Base-by-base conservation (phyloP, 2,113 vertebrate genomes). In the Poeciliopsis turrubarensis region DNA sequence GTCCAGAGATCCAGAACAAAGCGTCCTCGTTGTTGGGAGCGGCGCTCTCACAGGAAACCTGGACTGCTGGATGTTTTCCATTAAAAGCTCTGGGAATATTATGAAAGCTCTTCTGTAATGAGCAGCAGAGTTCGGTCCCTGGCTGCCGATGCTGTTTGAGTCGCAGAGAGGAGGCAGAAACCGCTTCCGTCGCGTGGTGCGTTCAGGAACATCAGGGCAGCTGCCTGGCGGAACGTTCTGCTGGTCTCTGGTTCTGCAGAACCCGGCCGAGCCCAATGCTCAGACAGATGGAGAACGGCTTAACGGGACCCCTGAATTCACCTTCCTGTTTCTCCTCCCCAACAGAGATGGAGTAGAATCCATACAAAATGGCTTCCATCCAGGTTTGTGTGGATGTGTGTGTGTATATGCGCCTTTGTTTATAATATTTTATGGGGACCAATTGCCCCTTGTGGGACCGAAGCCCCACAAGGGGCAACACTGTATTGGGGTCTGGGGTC, bases 341-440 rank as follows among this genome's bases (percentile, higher is more conserved):
- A 82, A 67, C 67, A 89, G 76, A 69, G 69, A 13, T 65, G 83
- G 91, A 92, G 90, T 84, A 60, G 87, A 87, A 82, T 68, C 80
- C 68, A 88, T 87, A 90, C 91, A 93, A 86, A 93, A 94, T 91
- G 84, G 91, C 90, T 92, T 92, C 92, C 94, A 94, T 92, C 92
- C 93, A 92, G 92, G 91, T 19, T 34, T 73, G 77, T 75, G 79
- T 78, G 65, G 79, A 37, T 67, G 51, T 66, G 77, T 67, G 71
- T 70, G 72, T 65, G 68, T 44, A 74, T 29, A 29, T 67, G 68
- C 67, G 69, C 63, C 68, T 47, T 0, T 47, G 44, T 47, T 10
- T 34, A 10, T 32, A 10, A 10, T 11, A 11, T 2, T 9, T 10
- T 37, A 10, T 37, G 34, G 34, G 34, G 34, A 37, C 34, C 34